Evolutionary conservation across 2,888 invertebrate genomes (phyloP), one percentile per base, ranked within the genome.

Genomic region (Drosophila conformis): DNA sequence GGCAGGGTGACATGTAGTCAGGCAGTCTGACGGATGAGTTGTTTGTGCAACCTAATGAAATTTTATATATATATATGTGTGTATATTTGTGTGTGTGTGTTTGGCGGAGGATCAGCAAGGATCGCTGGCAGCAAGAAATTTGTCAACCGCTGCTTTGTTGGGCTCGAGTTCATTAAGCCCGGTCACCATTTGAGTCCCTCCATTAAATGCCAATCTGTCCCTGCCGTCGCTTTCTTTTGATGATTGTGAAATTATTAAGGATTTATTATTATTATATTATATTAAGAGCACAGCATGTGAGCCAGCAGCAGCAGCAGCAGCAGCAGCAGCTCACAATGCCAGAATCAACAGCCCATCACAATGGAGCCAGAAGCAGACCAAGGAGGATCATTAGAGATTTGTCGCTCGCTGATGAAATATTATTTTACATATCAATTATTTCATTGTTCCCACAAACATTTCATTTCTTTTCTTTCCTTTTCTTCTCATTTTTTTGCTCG

Each of bases 231-330:
- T 87, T 76, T 81, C 87, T 82, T 91, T 91, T 92, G 92, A 93
- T 91, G 92, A 89, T 80, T 76, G 68, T 83, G 80, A 91, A 92
- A 91, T 92, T 92, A 92, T 92, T 92, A 93, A 89, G 92, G 91
- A 92, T 91, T 92, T 93, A 92, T 92, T 91, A 92, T 91, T 90
- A 93, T 93, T 93, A 92, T 93, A 92, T 93, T 91, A 91, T 92
- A 93, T 92, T 93, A 91, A 88, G 91, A 84, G 88, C 89, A 87
- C 90, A 90, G 90, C 91, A 78, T 75, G 87, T 60, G 58, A 64
- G 73, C 66, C 36, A 21, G 49, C 46, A 11, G 35, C 38, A 38
- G 38, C 29, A 29, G 29, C 29, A 29, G 38, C 29, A 29, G 29
- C 21, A 21, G 21, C 21, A 21, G 29, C 7, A 53, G 27, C 36